Conservation (phyloP, 1,140 invertebrate species). For the Notospermus geniculatus region DNA sequence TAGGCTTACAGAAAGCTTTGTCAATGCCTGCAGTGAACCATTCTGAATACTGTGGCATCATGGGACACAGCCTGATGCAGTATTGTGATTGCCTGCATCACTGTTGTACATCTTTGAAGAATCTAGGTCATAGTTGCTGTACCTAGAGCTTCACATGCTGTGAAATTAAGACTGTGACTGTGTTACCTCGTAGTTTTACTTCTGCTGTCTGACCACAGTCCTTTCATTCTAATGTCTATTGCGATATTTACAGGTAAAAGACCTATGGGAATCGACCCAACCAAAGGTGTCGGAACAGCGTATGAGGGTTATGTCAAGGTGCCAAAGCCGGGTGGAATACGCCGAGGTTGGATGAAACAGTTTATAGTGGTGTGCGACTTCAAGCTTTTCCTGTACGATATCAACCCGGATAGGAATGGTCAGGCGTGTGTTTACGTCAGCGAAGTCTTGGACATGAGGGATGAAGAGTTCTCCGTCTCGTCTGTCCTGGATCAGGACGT, state of each 20-base stretch:
- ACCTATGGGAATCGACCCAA: conserved; percentile 93
- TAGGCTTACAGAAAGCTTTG: no score
- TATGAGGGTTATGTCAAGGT: conserved; percentile 97
- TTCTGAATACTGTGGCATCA: no score
- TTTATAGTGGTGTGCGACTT: conserved; percentile 99
- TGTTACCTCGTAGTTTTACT: no score
- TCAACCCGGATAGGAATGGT: conserved; percentile 83
- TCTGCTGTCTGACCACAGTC: no score
- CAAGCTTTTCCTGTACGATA: conserved; percentile 98
- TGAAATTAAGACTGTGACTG: no score
- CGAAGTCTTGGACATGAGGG: conserved; percentile 70
- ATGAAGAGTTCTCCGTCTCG: conserved; percentile 93
- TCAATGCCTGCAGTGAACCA: no score
- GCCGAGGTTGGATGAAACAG: conserved; percentile 95
- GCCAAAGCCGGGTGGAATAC: conserved; percentile 94
- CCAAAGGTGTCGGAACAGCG: conserved; percentile 89
- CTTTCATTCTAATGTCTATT: no score
- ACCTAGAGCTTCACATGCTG: no score
- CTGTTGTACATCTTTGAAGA: no score
- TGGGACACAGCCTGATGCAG: no score
- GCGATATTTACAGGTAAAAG: conserved; percentile 68
- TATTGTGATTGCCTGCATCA: no score
- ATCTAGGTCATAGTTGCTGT: no score
- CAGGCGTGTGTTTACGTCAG: conserved; percentile 85
- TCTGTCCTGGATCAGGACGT: conserved; percentile 95